Evolutionary conservation across 2,797 vertebrate genomes (phyloP), one percentile per base, ranked within the genome.

Genomic region (Parauchenoglanis punctatus): DNA sequence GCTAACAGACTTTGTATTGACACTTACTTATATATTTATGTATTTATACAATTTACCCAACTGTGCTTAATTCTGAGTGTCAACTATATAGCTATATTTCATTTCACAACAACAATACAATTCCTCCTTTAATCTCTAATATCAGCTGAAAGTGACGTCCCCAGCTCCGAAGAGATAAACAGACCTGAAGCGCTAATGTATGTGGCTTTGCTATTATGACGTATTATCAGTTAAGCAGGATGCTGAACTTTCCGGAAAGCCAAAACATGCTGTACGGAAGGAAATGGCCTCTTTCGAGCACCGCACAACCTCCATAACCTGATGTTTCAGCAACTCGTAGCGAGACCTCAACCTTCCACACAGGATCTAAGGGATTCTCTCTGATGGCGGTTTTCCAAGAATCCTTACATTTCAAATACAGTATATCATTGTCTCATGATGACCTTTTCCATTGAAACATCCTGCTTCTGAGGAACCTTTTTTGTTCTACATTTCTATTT

Each of bases 161-260:
- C 12, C 31, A 15, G 20, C 28, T 25, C 20, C 40, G 25, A 44
- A 61, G 20, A 81, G 49, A 54, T 28, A 77, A 77, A 18, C 12
- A 15, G 56, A 61, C 20, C 78, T 0, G n/a, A 23, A 56, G 17
- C 54, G 3, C 20, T 15, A 23, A 44, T 25, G 54, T 58, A 40
- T 40, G 56, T 7, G 31, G 31, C 20, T 59, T 81, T 81, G 78
- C 54, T 12, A 12, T 82, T 82, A 49, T 65, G 61, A 52, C n/a
- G 10, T 85, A 81, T 87, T 52, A 83, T 84, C 81, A 85, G n/a
- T 70, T 81, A 46, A 84, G 87, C 85, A 88, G 83, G 89, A 87
- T 85, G 86, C 84, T 85, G 89, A 86, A 77, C 70, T 84, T 82
- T 86, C 72, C 90, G 89, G 89, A 91, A 92, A 91, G 78, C 75